Evolutionary conservation across 2,113 vertebrate genomes (phyloP).

Genomic region (Regulus satrapa): DNA sequence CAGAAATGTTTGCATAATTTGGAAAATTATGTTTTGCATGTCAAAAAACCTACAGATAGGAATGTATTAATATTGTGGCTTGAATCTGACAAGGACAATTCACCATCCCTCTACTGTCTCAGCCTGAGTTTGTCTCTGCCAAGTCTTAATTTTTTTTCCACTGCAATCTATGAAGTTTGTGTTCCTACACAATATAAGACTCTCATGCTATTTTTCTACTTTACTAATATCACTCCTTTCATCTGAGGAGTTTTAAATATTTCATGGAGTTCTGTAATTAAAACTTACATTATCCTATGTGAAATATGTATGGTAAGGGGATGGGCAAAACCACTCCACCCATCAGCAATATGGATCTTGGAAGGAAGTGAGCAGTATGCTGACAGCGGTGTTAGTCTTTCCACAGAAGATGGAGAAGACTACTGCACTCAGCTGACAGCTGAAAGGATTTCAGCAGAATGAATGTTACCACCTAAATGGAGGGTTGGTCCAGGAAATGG

Average conservation of each 20-base stretch:
- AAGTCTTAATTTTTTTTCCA: background rate
- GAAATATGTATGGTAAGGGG: background rate
- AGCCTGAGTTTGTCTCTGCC: background rate
- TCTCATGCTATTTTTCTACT: background rate
- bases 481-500: background rate
- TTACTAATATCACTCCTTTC: background rate
- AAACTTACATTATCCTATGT: background rate
- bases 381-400: background rate
- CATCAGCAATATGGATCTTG: background rate
- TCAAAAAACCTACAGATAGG: background rate
- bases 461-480: background rate
- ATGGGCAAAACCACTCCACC: background rate
- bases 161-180: fast-evolving
- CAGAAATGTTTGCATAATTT: background rate
- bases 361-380: background rate
- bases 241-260: background rate
- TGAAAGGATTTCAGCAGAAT: background rate
- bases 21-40: background rate
- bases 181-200: background rate
- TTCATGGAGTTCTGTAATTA: background rate
- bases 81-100: background rate
- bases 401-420: background rate
- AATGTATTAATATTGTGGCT: background rate
- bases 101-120: background rate
- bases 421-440: background rate